phyloP scores from a whole-genome alignment of 2,888 invertebrate species.

The Norana najaformis region DNA sequence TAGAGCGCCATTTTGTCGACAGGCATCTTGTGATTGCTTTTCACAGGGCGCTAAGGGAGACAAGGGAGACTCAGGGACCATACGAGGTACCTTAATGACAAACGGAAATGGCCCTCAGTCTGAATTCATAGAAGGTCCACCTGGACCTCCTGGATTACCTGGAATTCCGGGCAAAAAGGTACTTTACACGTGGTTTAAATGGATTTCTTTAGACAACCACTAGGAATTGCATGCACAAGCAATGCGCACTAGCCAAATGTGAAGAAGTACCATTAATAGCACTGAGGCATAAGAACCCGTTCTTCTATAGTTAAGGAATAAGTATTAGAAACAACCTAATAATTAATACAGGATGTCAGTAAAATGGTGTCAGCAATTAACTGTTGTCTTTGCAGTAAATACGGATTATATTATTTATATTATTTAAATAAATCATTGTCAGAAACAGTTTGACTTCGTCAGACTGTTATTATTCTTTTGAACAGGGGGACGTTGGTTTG shows the following conservation, averaged over 20 bases:
- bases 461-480: neutral
- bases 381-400: no score
- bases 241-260: no score
- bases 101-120: conserved; percentile 34
- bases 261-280: no score
- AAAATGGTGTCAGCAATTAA: no score
- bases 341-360: no score
- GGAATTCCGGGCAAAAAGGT: conserved; percentile 63
- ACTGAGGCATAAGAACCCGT: no score
- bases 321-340: no score
- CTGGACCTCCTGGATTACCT: conserved; percentile 69
- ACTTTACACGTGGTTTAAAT: neutral
- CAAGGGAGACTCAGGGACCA: conserved; percentile 37
- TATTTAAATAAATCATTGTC: neutral
- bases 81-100: conserved; percentile 9
- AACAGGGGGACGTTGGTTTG: conserved; percentile 30
- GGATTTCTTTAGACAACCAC: neutral
- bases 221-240: neutral
- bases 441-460: neutral
- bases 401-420: no score
- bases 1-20: neutral
- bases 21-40: neutral
- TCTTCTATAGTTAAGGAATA: no score
- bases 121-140: conserved; percentile 32
- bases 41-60: conserved; percentile 41